These are phyloP conservation scores for Hyaena hyaena DNA, from an alignment of 2,113 vertebrate species.

Conservation along the genomic window DNA sequence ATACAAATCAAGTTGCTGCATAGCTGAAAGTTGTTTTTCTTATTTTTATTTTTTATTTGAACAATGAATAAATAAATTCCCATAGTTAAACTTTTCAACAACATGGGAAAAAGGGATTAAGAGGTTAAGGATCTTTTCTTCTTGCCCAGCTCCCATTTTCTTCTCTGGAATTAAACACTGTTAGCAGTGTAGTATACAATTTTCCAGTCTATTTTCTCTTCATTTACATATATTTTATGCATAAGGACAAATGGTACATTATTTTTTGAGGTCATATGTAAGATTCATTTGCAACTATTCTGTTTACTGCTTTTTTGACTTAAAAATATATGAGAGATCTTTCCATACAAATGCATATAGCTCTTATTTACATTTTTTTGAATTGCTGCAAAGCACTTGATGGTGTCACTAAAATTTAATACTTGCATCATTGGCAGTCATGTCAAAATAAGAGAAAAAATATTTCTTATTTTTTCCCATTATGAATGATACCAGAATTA, in stretches of 20 bases:
- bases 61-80: neutral
- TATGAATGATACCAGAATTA: neutral
- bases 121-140: neutral
- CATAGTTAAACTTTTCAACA: slow-evolving; percentile 6
- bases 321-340: neutral
- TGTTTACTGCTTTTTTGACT: neutral
- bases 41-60: neutral
- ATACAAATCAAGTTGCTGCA: neutral
- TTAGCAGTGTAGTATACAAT: neutral
- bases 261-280: neutral
- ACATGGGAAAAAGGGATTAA: neutral
- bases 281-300: neutral
- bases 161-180: neutral
- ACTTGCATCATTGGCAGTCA: neutral
- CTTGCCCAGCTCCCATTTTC: neutral
- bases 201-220: neutral
- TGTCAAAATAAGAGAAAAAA: neutral
- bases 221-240: neutral
- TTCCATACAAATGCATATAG: neutral
- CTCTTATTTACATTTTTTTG: neutral
- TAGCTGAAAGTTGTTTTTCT: neutral
- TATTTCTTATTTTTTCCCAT: neutral
- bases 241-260: neutral
- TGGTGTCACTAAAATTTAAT: neutral
- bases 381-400: neutral